A percentile compares a stretch with the other conserved stretches of the same genome.
phyloP scores from a whole-genome alignment of 1,140 invertebrate species.

The Choristoneura fumiferana region DNA sequence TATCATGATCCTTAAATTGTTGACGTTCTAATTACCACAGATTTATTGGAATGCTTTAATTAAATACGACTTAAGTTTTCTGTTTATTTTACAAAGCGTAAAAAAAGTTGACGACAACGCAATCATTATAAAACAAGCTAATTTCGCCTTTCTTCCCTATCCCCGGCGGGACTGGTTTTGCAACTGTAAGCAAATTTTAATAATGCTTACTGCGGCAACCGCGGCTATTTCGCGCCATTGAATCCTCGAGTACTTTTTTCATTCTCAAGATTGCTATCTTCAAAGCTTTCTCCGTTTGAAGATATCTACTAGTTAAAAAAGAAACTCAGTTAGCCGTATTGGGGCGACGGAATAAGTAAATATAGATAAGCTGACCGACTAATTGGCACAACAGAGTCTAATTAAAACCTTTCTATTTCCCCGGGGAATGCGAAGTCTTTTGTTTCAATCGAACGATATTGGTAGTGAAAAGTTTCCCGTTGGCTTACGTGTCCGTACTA shows the following conservation, averaged over 20 bases:
- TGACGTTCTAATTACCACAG: constrained; percentile 1
- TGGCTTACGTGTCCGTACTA: constrained; percentile 19
- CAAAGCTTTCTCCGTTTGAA: constrained; percentile 17
- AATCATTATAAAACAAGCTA: constrained; percentile 45
- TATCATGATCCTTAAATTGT: background rate
- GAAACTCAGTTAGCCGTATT: background rate
- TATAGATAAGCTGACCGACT: background rate
- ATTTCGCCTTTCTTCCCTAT: constrained; percentile 46
- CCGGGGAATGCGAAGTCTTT: background rate
- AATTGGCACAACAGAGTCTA: background rate
- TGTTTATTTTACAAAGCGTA: constrained; percentile 14
- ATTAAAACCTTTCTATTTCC: background rate
- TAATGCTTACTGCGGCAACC: constrained; percentile 43
- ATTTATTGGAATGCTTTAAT: constrained; percentile 13
- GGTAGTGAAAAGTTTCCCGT: constrained; percentile 11
- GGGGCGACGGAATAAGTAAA: background rate
- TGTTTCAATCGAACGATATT: background rate
- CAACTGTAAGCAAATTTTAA: constrained; percentile 51
- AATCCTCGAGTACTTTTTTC: constrained; percentile 41
- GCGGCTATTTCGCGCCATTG: constrained; percentile 45
- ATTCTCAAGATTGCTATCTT: constrained; percentile 20
- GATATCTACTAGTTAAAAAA: constrained; percentile 16
- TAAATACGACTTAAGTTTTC: constrained; percentile 16
- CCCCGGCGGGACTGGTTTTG: constrained; percentile 37
- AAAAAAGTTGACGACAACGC: constrained; percentile 32